Evolutionary conservation across 1,140 invertebrate genomes (phyloP).

Genomic region (Cecropterus lyciades): DNA sequence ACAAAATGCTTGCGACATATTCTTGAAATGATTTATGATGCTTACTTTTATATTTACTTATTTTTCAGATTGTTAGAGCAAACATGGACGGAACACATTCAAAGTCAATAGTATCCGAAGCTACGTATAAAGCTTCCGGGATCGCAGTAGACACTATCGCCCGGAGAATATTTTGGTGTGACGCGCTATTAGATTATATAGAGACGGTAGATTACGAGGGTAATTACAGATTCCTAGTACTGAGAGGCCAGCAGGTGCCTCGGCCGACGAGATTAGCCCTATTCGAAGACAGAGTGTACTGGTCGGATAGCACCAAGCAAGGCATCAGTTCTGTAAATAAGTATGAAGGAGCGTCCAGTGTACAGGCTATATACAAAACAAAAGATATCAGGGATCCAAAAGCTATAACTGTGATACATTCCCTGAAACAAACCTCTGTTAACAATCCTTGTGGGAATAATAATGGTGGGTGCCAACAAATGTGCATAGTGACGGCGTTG

Average conservation of each 20-base stretch:
- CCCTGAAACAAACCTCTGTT: slow-evolving; percentile 89
- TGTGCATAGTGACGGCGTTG: slow-evolving; percentile 96
- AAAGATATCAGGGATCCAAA: slow-evolving; percentile 92
- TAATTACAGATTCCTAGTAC: slow-evolving; percentile 89
- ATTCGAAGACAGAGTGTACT: slow-evolving; percentile 96
- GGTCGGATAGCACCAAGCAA: slow-evolving; percentile 98
- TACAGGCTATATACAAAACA: slow-evolving; percentile 92
- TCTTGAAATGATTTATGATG: too few relatives aligned
- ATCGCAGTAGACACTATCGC: slow-evolving; percentile 94
- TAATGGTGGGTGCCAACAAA: slow-evolving; percentile 96
- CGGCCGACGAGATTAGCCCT: slow-evolving; percentile 93
- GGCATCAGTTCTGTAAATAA: slow-evolving; percentile 97
- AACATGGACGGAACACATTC: slow-evolving; percentile 96
- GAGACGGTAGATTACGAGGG: slow-evolving; percentile 98
- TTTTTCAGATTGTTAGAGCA: slow-evolving; percentile 88
- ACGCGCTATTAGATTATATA: slow-evolving; percentile 97
- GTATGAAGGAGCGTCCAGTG: slow-evolving; percentile 90
- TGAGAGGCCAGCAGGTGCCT: slow-evolving; percentile 93
- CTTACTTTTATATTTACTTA: background rate
- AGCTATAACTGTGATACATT: slow-evolving; percentile 92
- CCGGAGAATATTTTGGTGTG: slow-evolving; percentile 97
- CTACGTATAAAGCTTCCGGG: slow-evolving; percentile 95
- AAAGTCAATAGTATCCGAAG: slow-evolving; percentile 93
- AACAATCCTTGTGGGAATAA: slow-evolving; percentile 95
- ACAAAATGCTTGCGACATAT: too few relatives aligned